Evolutionary conservation across 1,140 invertebrate genomes (phyloP), one percentile per base, ranked within the genome.

Genomic region (Aphelinus certus): DNA sequence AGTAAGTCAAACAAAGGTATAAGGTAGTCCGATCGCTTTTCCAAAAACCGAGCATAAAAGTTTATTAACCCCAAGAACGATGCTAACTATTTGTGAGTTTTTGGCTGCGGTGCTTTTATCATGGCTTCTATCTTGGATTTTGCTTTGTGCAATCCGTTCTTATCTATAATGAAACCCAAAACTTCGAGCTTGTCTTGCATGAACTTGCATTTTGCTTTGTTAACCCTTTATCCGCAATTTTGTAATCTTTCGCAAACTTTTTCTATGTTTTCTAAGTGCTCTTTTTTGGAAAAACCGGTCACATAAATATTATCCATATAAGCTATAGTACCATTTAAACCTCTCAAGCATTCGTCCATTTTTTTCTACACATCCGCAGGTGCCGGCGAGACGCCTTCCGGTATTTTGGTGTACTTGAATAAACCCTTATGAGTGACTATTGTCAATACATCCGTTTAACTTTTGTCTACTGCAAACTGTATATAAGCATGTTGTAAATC

Each of bases 281-380:
- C 76, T 48, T 53, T n/a, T 0, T 45, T n/a, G 7, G 45, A 66
- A 9, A 49, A 26, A 42, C 67, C 76, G 9, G 71, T 77, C 1
- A 73, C 48, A 6, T 60, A 75, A 26, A 26, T 26, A 26, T 26
- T 26, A 26, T 26, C 26, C 26, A 26, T 26, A 26, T 26, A 26
- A 26, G 67, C 76, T 1, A 61, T 64, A n/a, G 77, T 73, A 7
- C 63, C 62, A 55, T 63, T 80, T 67, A 76, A 77, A 10, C 80
- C 82, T 42, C 74, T 7, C 47, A 88, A 67, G 48, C 84, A 60
- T 5, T 82, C 64, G 70, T 88, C 83, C 72, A 89, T 88, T 5
- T 81, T 81, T 49, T 79, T 76, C 76, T 88, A 85, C 76, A 87
- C 88, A 67, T 84, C 85, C n/a, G 83, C 83, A 26, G 86, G 84